Base-by-base conservation (phyloP, 2,888 invertebrate genomes). In the Eueremaeus valkanovi region DNA sequence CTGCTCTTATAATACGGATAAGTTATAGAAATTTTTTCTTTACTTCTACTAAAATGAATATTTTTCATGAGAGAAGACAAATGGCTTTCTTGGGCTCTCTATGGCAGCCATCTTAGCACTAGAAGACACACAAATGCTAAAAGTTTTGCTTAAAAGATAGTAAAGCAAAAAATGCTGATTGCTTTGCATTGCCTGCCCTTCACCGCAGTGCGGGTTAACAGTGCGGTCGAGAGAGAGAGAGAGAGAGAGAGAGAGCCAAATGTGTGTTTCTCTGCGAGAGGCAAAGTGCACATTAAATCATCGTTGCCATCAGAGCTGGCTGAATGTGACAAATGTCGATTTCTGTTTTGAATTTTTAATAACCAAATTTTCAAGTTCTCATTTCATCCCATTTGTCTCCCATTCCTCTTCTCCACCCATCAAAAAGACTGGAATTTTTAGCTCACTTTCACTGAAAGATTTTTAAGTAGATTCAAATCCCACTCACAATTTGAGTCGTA, bases 271-370 rank as follows among this genome's bases (percentile, higher is more conserved):
- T n/a, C n/a, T n/a, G n/a, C n/a, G n/a, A 21, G n/a, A 51, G 51
- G 51, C 31, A 63, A 31, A 63, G 63, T 29, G 63, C 31, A 31
- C 33, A 31, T 63, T 29, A 31, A 31, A 31, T 31, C 29, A 63
- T 31, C 31, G 27, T 8, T 3, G 9, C 16, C 11, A 21, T 21
- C 8, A 29, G 63, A 63, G 9, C 63, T 29, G 63, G 31, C 63
- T 63, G 6, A 45, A 18, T 63, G 31, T 63, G 63, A 63, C 63
- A 63, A 63, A 63, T 63, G 63, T 63, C 55, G 31, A 63, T 63
- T 63, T 63, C 18, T 31, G 63, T 24, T 63, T 33, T 63, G 21
- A 63, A 63, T 63, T 45, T 45, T 45, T 45, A 45, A 45, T 45
- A 45, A 45, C 29, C 18, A 11, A 16, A 2, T 18, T 63, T 63